Evolutionary conservation across 2,113 vertebrate genomes (phyloP).

Genomic region (Ptyas mucosa): DNA sequence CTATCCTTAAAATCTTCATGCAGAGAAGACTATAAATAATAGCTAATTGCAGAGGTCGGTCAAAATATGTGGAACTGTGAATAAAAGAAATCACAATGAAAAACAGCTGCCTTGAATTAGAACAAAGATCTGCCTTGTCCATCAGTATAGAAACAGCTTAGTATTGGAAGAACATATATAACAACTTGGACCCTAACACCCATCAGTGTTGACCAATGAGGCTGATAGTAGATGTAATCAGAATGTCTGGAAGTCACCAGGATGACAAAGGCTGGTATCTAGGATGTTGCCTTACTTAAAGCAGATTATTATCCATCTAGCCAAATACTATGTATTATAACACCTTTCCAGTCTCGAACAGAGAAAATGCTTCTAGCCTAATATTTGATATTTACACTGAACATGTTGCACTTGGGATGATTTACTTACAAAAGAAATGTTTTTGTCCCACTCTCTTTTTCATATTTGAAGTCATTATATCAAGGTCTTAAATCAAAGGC

Average conservation of each 20-base stretch:
- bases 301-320: neutral
- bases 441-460: neutral
- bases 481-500: neutral
- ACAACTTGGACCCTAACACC: neutral
- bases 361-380: neutral
- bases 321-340: neutral
- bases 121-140: neutral
- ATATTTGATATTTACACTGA: neutral
- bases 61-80: neutral
- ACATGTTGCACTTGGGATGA: neutral
- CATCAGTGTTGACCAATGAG: neutral
- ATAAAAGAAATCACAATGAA: neutral
- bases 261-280: neutral
- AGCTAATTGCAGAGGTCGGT: neutral
- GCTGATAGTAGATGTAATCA: neutral
- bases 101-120: neutral
- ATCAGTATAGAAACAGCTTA: neutral
- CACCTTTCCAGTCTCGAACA: neutral
- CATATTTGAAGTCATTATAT: neutral
- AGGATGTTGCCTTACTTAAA: neutral
- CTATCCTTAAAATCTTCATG: neutral
- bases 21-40: neutral
- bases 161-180: neutral
- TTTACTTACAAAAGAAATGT: neutral
- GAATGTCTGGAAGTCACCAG: neutral